These are phyloP conservation scores for Sturnus vulgaris DNA, from an alignment of 2,113 vertebrate species.

Conservation along the genomic window DNA sequence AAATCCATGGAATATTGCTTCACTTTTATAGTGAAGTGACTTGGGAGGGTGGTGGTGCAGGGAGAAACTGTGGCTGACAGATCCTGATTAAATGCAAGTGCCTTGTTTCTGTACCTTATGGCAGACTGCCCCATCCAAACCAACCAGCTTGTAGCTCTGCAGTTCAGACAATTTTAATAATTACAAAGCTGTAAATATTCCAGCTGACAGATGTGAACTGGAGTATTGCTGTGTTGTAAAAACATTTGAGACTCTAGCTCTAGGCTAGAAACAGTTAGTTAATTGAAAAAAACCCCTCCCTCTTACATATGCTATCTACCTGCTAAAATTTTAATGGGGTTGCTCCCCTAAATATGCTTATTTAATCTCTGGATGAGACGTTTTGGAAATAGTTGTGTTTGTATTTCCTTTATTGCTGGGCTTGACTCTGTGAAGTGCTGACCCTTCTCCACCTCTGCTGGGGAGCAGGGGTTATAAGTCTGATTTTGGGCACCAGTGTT, in stretches of 20 bases:
- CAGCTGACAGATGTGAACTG: constrained; percentile 63
- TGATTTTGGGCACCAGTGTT: neutral
- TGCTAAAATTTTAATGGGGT: constrained; percentile 43
- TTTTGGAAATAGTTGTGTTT: neutral
- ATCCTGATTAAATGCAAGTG: neutral
- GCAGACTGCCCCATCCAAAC: neutral
- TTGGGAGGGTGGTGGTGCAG: accelerated
- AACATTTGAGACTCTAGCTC: constrained; percentile 24
- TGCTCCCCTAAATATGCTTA: neutral
- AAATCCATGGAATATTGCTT: neutral
- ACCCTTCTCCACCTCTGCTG: neutral
- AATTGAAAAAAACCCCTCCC: neutral
- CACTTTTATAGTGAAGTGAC: neutral
- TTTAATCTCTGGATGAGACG: neutral
- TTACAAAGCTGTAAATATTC: constrained; percentile 36
- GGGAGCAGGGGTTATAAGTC: neutral
- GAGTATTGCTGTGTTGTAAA: constrained; percentile 23
- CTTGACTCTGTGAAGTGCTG: neutral
- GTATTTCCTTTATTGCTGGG: neutral
- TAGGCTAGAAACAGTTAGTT: constrained; percentile 45
- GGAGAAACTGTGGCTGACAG: neutral
- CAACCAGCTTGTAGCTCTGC: neutral
- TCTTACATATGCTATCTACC: neutral
- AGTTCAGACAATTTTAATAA: constrained; percentile 48
- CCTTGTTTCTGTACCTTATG: neutral